Conservation (phyloP, 2,888 invertebrate species). For the Pheosia tremula region DNA sequence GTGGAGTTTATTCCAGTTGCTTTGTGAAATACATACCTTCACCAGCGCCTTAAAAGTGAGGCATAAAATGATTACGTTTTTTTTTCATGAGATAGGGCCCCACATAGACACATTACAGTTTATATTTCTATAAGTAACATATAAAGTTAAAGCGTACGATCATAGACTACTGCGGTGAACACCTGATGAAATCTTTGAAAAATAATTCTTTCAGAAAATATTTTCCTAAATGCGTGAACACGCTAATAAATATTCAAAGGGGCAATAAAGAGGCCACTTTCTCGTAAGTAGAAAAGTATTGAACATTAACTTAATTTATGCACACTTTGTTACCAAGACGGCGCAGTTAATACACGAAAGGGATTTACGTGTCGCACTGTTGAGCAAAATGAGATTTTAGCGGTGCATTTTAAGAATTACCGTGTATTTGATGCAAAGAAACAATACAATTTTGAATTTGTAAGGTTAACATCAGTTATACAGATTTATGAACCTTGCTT, state of each 20-base stretch:
- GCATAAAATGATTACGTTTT: conserved; percentile 55
- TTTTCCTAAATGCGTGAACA: conserved; percentile 64
- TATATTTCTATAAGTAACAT: conserved; percentile 11
- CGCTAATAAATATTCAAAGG: conserved; percentile 74
- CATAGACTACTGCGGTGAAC: conserved; percentile 9
- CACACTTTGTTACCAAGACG: conserved; percentile 75
- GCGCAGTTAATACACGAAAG: conserved; percentile 61
- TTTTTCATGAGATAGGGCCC: conserved; percentile 52
- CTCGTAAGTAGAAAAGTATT: conserved; percentile 80
- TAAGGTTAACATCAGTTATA: no score
- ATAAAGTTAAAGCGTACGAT: conserved; percentile 13
- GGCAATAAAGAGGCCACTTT: conserved; percentile 78
- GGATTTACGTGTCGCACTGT: conserved; percentile 65
- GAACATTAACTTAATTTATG: conserved; percentile 82
- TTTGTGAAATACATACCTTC: conserved; percentile 30
- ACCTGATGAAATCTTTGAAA: conserved; percentile 41
- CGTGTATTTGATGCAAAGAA: neutral
- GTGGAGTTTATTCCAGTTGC: conserved; percentile 30
- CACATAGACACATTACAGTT: conserved; percentile 21
- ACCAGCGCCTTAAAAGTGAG: conserved; percentile 41
- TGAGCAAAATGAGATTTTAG: conserved; percentile 63
- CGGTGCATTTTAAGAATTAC: conserved; percentile 11
- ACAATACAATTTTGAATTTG: no score
- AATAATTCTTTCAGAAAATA: conserved; percentile 48
- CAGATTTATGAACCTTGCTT: no score